Conservation (phyloP, 2,113 vertebrate genomes). For the Morone saxatilis region DNA sequence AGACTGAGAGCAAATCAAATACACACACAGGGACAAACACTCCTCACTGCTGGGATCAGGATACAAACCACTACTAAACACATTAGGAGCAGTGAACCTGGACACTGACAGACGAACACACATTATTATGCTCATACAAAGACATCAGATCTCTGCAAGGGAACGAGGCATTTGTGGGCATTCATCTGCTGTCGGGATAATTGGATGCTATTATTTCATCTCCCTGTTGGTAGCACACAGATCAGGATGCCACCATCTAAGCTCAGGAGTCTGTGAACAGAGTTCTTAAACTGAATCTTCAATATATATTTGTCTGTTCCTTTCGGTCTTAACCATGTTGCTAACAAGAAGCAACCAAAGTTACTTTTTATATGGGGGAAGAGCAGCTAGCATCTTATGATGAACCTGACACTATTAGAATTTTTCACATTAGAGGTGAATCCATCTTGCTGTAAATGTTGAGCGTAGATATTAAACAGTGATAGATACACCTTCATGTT, state of each 20-base stretch:
- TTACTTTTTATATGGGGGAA: too few species aligned
- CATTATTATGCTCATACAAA: conserved; percentile 53
- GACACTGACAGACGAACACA: background rate
- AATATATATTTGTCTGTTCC: too few species aligned
- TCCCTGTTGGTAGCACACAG: background rate
- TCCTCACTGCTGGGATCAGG: background rate
- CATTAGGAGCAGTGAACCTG: background rate
- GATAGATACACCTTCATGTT: background rate
- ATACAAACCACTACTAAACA: conserved; percentile 4
- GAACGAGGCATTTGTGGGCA: conserved; percentile 58
- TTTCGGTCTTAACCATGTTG: too few species aligned
- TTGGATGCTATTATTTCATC: background rate
- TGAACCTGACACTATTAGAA: too few species aligned
- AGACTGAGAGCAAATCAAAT: background rate
- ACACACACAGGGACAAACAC: conserved; percentile 13
- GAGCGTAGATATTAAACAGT: too few species aligned
- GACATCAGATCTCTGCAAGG: conserved; percentile 8
- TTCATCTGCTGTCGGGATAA: conserved; percentile 60
- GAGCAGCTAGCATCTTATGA: too few species aligned
- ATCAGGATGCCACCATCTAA: background rate
- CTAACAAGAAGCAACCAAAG: too few species aligned
- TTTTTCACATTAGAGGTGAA: too few species aligned
- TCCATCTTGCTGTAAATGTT: too few species aligned
- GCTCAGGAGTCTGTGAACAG: background rate
- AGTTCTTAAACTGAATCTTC: too few species aligned